Base-by-base conservation (phyloP, 2,113 vertebrate genomes). In the Anguilla rostrata region DNA sequence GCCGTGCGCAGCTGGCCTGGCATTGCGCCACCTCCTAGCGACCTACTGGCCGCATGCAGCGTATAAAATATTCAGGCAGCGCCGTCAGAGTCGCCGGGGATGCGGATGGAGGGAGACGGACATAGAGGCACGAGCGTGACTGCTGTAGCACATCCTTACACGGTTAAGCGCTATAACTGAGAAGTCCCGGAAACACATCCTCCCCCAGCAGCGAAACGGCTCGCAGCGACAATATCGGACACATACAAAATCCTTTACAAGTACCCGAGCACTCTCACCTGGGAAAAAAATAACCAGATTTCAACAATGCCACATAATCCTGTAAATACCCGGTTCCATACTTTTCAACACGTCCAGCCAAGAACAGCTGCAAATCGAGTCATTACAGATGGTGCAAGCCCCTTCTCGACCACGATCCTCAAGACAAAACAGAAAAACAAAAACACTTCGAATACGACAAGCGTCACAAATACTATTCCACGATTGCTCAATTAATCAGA, bases 131-230 rank as follows among this genome's bases (percentile, higher is more conserved):
- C 71, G 86, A 83, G 39, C 90, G 71, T 86, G 87, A 88, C 90
- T 87, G 91, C 92, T 92, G 94, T 92, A 81, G 87, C 88, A 85
- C 88, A 85, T 89, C 87, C 60, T 87, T 88, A 41, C 88, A 91
- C 83, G 20, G 29, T 86, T 86, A 83, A 87, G 66, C 87, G 83
- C 41, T 29, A 82, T 53, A 26, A 46, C 81, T 53, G 81, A 29
- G 49, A 26, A 46, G 20, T 43, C 3, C 81, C 15, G 20, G 78
- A 5, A 46, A 66, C 12, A 41, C 79, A 26, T 81, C 39, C 39
- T 39, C 22, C 79, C 20, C 9, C 57, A 60, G 12, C 39, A 26
- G 40, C 12, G 14, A 12, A 39, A 29, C 41, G 49, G 39, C 40
- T 11, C 14, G 46, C 91, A 91, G 90, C 88, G 90, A 89, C 86